Base-by-base conservation (phyloP, 1,140 invertebrate genomes). In the Lordiphosa mommai region DNA sequence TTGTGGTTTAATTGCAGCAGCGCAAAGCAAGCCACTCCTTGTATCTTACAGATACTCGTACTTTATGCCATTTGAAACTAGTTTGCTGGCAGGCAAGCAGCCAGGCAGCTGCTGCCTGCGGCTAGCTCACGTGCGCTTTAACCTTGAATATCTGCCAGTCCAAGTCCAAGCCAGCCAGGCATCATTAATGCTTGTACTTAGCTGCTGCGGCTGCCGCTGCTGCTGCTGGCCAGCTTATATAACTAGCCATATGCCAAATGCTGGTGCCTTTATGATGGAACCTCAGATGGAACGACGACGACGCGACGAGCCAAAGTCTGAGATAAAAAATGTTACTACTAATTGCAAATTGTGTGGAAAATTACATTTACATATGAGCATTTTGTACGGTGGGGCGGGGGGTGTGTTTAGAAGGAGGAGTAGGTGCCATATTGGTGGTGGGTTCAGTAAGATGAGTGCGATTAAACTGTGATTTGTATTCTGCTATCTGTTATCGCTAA, bases 291-390 rank as follows among this genome's bases (percentile, higher is more conserved):
- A 27, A 50, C 14, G 29, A 12, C 14, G 29, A 34, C 30, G 5
- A 34, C 34, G 23, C 23, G 49, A 38, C 46, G 30, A 48, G 32
- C 38, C 34, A 29, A 23, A 29, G 46, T 12, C 41, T 10, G 30
- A 57, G 69, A 73, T 77, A 76, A 59, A 27, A 58, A 73, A 73
- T 74, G 57, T 67, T 82, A 66, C 64, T 50, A 61, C 76, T 76
- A 82, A 82, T 82, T 84, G 76, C 67, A 82, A 76, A 76, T 82
- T 84, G 77, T 82, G 71, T 82, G 76, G 71, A 82, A 82, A 82
- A 76, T 82, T 59, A 76, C 61, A 80, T 80, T 82, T 80, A 66
- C 70, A 82, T 82, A 61, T 49, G 44, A 44, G 61, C 27, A 43
- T 43, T 43, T 43, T 27, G 23, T 27, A 27, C 5, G 23, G 23